Conservation (phyloP, 2,113 vertebrate species). For the Gnathonemus echidnorhynchus region DNA sequence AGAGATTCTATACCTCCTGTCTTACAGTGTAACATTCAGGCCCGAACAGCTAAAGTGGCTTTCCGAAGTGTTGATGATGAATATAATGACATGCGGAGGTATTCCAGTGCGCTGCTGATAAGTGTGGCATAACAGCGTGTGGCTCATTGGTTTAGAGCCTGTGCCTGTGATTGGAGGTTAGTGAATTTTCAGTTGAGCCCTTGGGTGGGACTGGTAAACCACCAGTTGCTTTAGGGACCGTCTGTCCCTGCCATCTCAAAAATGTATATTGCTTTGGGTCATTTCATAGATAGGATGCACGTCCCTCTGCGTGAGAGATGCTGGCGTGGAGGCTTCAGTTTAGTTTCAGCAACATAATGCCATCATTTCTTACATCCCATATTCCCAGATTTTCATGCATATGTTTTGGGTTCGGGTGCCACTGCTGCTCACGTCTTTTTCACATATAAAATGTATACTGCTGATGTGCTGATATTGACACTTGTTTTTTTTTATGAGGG, state of each 20-base stretch:
- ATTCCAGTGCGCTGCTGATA: neutral
- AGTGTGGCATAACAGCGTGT: neutral
- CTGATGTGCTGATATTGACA: neutral
- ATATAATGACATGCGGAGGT: neutral
- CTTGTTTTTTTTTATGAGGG: conserved; percentile 25
- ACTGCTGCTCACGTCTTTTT: neutral
- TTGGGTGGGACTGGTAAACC: neutral
- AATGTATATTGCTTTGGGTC: neutral
- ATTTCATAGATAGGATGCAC: neutral
- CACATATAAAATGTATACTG: neutral
- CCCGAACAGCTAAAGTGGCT: neutral
- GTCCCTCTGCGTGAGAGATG: neutral
- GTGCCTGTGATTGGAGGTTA: neutral
- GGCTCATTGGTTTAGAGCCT: neutral
- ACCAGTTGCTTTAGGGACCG: neutral
- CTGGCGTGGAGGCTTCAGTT: neutral
- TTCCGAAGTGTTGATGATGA: neutral
- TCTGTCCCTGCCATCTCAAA: neutral
- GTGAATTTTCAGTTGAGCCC: neutral
- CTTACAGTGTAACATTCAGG: neutral
- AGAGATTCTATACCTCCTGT: neutral
- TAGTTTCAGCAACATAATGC: neutral
- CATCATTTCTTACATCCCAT: neutral
- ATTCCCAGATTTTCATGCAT: neutral
- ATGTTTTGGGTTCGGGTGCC: neutral